Evolutionary conservation across 2,888 invertebrate genomes (phyloP), one percentile per base, ranked within the genome.

Genomic region (Caenorhabditis sp.): DNA sequence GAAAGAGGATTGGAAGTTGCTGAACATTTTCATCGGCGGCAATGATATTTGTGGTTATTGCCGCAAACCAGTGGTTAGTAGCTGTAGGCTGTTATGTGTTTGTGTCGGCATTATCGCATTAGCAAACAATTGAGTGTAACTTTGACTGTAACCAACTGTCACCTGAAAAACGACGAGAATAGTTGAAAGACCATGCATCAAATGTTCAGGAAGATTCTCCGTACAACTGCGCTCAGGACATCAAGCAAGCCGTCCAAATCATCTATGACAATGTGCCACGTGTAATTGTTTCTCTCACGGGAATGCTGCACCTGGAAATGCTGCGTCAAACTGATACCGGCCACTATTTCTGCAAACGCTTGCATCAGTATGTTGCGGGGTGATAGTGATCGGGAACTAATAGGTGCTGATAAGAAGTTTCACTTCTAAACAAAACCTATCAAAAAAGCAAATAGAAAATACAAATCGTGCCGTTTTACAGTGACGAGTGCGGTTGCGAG

Each of bases 11-110:
- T 89, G 89, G 89, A 89, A 89, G 67, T 69, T 89, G 13, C 32
- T 89, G 53, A 88, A 87, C 80, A 87, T 89, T 51, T 89, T 89
- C 70, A 89, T 89, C 37, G 89, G 89, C 9, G 87, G 87, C 56
- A 89, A 89, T 47, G 88, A 89, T 56, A 82, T 86, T n/a, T 89
- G 89, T 55, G 84, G 84, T 8, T 85, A 81, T 70, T 89, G 89
- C 65, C 55, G 82, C 18, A 83, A 85, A 18, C 74, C 82, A 62
- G 84, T 82, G 67, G 69, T 62, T n/a, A 51, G 47, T 40, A n/a
- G n/a, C n/a, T 2, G 26, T 61, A 13, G 32, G 9, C 2, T 6
- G 40, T 32, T 32, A 9, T 32, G 4, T 32, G 40, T 22, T 61
- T 40, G 40, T 61, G 24, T 40, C 40, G 2, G 22, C 18, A 11